phyloP scores from a whole-genome alignment of 2,888 invertebrate genomes.

The Eilema griseolum region DNA sequence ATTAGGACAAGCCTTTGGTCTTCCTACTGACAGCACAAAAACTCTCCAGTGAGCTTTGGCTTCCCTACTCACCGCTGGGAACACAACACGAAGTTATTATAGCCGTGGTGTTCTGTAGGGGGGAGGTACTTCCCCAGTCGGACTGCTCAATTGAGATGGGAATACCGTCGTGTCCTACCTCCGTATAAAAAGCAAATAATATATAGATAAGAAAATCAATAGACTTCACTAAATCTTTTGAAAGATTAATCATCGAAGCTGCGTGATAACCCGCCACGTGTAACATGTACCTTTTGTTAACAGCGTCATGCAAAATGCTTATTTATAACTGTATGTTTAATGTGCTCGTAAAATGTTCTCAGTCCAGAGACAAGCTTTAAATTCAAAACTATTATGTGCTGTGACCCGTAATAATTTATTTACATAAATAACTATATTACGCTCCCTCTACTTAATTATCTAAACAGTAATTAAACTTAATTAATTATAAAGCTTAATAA shows the following conservation, averaged over 20 bases:
- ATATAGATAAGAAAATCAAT: too few relatives aligned
- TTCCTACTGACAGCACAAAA: too few relatives aligned
- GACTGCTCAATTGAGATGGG: too few relatives aligned
- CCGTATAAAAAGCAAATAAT: too few relatives aligned
- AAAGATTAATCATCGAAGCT: conserved; percentile 65
- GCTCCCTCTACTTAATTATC: conserved; percentile 49
- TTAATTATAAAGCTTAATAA: conserved; percentile 40
- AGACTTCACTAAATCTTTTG: conserved; percentile 64
- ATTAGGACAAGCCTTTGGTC: too few relatives aligned
- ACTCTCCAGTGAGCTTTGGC: too few relatives aligned
- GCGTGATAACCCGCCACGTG: conserved; percentile 71
- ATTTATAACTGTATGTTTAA: conserved; percentile 54
- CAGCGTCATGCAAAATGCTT: conserved; percentile 47
- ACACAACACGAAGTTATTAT: too few relatives aligned
- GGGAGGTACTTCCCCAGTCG: too few relatives aligned
- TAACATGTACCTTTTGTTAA: conserved; percentile 35
- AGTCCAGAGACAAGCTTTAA: conserved; percentile 37
- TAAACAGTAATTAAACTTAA: conserved; percentile 54
- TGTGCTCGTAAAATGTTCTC: conserved; percentile 42
- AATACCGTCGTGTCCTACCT: too few relatives aligned
- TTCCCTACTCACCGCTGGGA: too few relatives aligned
- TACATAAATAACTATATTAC: conserved; percentile 55
- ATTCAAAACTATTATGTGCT: conserved; percentile 48
- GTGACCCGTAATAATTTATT: conserved; percentile 50
- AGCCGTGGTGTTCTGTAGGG: too few relatives aligned